phyloP scores from a whole-genome alignment of 2,888 invertebrate genomes.

The Caenorhabditis sulstoni region DNA sequence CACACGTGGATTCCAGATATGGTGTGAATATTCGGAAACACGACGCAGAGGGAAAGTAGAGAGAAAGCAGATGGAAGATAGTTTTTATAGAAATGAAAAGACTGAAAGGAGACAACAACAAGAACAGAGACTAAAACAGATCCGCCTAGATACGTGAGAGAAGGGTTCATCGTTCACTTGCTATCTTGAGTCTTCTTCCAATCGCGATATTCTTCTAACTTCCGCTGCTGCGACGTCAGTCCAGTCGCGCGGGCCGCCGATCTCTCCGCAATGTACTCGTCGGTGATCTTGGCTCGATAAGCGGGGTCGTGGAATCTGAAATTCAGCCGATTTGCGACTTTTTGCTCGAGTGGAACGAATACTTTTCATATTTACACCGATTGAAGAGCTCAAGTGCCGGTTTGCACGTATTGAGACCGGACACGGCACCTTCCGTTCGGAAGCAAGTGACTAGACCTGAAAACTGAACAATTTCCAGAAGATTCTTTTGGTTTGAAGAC shows the following conservation, averaged over 20 bases:
- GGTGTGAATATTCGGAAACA: too few relatives aligned
- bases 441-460: slow-evolving; percentile 75
- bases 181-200: slow-evolving; percentile 72
- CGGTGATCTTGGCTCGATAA: slow-evolving; percentile 74
- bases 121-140: not conserved
- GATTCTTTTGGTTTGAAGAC: slow-evolving; percentile 10
- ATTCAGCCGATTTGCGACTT: not conserved
- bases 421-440: slow-evolving; percentile 72
- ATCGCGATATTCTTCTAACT: slow-evolving; percentile 74
- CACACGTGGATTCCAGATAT: not conserved
- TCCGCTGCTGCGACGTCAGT: slow-evolving; percentile 71
- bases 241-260: slow-evolving; percentile 68
- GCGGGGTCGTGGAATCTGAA: slow-evolving; percentile 77
- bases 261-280: slow-evolving; percentile 73
- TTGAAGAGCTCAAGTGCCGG: slow-evolving; percentile 74
- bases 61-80: not conserved
- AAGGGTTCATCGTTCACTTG: not conserved
- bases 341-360: not conserved
- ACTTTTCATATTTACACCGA: slow-evolving; percentile 77
- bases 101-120: not conserved
- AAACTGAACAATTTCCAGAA: slow-evolving; percentile 16
- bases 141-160: not conserved
- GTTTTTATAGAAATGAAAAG: not conserved
- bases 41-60: too few relatives aligned
- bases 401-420: slow-evolving; percentile 73